These are phyloP conservation scores for Oncorhynchus tshawytscha DNA, from an alignment of 2,113 vertebrate species.

Conservation along the genomic window DNA sequence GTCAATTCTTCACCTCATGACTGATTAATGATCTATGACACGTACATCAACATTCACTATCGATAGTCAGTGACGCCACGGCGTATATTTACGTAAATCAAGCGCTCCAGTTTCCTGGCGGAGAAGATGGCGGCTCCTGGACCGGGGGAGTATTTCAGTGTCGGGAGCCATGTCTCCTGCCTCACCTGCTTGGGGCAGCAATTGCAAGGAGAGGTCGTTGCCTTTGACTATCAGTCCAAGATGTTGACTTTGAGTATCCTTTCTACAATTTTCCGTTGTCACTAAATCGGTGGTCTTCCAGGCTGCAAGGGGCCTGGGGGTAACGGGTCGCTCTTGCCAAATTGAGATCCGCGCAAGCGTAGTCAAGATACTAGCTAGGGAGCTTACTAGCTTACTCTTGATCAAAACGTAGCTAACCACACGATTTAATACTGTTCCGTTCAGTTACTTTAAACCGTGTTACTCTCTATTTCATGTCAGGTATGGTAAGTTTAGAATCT, in stretches of 20 bases:
- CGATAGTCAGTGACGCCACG: slow-evolving; percentile 56
- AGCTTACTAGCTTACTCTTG: not conserved
- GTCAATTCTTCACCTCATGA: too few relatives aligned
- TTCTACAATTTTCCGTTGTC: slow-evolving; percentile 17
- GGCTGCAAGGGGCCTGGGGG: slow-evolving; percentile 26
- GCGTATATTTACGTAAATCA: slow-evolving; percentile 74
- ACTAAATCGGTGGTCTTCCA: not conserved
- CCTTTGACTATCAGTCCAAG: slow-evolving; percentile 85
- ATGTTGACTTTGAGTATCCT: slow-evolving; percentile 88
- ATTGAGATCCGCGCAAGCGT: slow-evolving; percentile 32
- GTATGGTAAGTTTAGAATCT: too few relatives aligned
- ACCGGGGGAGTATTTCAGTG: slow-evolving; percentile 96
- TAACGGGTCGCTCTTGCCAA: slow-evolving; percentile 19
- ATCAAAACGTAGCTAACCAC: not conserved
- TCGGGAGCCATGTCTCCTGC: slow-evolving; percentile 95
- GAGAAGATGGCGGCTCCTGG: slow-evolving; percentile 99
- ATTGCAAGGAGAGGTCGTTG: slow-evolving; percentile 82
- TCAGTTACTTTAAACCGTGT: not conserved
- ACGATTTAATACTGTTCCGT: not conserved
- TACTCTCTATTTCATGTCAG: not conserved
- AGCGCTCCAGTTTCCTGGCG: slow-evolving; percentile 81
- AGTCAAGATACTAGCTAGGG: not conserved
- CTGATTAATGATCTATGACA: slow-evolving; percentile 9
- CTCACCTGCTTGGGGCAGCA: slow-evolving; percentile 87
- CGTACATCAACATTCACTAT: not conserved